Base-by-base conservation (phyloP, 2,797 vertebrate species). In the Cyprinella venusta region DNA sequence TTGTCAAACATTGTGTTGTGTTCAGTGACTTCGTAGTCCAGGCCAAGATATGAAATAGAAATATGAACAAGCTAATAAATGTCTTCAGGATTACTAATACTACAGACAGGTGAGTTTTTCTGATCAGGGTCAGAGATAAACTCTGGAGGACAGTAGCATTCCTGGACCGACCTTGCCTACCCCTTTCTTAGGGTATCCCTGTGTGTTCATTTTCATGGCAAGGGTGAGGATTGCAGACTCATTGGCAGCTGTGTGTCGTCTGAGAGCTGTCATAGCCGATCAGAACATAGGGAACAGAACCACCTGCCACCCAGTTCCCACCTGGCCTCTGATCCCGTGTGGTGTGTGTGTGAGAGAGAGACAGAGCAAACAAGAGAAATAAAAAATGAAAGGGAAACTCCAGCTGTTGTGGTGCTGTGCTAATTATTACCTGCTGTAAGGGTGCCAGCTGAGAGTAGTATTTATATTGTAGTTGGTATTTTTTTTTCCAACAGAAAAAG, bases 281-380 rank as follows among this genome's bases (percentile, higher is more conserved):
- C 72, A 81, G 79, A 77, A 45, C 61, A 71, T 48, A 45, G 19
- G 67, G 45, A 72, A 78, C 75, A 30, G 36, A 71, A 64, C 15
- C 84, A 82, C 84, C 84, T 82, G 80, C 68, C 80, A 56, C 48
- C 75, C 5, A 78, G 69, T 77, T 13, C 59, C 79, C 80, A 82
- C 68, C 84, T 78, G 79, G 56, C 36, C 59, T 81, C n/a, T 71
- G 64, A 63, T 76, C 42, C 36, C 33, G 2, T 61, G 52, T 80
- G 61, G 30, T 33, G 1, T 33, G 30, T 33, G 30, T 33, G 30
- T 33, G 30, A 3, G 30, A 33, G 30, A 15, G 38, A 50, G 85
- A 65, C 84, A 45, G 48, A 63, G 40, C 33, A 8, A 69, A 61
- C 59, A 13, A 54, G 72, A 12, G 33, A 38, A 82, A 54, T 86